Conservation (phyloP, 1,140 invertebrate genomes). For the Sitophilus oryzae region DNA sequence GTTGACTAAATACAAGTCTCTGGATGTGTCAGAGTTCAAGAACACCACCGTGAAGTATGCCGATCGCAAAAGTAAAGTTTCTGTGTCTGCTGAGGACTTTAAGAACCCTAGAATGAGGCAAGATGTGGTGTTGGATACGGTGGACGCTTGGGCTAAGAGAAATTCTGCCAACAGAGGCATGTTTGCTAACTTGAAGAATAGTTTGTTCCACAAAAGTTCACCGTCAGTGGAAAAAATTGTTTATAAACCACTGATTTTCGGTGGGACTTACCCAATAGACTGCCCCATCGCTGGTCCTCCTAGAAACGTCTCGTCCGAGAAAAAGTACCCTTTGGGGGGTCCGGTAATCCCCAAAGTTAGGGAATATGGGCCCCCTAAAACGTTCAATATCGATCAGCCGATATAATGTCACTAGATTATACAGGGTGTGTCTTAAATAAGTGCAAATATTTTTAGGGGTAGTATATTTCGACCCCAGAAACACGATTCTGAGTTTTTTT, state of each 20-base stretch:
- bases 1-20: conserved; percentile 39
- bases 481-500: no score
- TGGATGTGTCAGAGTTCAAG: conserved; percentile 33
- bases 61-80: conserved; percentile 35
- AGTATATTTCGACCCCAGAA: no score
- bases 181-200: conserved; percentile 40
- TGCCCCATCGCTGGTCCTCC: conserved; percentile 45
- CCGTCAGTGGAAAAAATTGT: conserved; percentile 31
- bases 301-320: conserved; percentile 15
- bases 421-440: no score
- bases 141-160: conserved; percentile 53
- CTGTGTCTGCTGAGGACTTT: conserved; percentile 39
- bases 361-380: conserved; percentile 49
- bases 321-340: background rate
- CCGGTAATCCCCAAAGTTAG: conserved; percentile 32
- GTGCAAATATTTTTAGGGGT: no score
- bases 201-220: conserved; percentile 35
- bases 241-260: conserved; percentile 66
- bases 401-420: conserved; percentile 38
- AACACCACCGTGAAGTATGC: conserved; percentile 35
- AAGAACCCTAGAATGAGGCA: conserved; percentile 38
- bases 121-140: conserved; percentile 55
- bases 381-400: conserved; percentile 58
- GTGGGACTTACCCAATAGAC: conserved; percentile 76
- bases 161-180: conserved; percentile 30